phyloP scores from a whole-genome alignment of 53 echinoderm and acorn worm species.

The Astropecten irregularis region DNA sequence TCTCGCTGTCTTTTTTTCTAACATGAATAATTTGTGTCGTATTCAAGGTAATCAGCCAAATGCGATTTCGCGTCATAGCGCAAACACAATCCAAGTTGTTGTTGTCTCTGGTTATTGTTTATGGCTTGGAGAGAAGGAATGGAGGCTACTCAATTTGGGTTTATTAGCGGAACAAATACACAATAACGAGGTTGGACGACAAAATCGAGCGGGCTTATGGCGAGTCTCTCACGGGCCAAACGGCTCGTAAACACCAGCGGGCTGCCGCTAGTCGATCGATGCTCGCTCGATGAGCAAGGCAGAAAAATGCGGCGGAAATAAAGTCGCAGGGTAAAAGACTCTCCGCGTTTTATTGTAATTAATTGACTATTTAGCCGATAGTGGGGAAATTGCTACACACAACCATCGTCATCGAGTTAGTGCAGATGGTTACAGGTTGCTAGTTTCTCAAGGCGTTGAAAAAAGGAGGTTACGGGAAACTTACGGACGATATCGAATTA shows the following conservation, averaged over 20 bases:
- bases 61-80: constrained; percentile 15
- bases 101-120: background rate
- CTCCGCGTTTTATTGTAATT: constrained; percentile 51
- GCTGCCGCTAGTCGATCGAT: constrained; percentile 14
- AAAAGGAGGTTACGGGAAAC: background rate
- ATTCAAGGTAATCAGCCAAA: constrained; percentile 51
- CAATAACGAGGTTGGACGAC: constrained; percentile 21
- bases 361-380: constrained; percentile 55
- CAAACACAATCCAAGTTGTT: constrained; percentile 31
- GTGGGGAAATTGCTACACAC: constrained; percentile 54
- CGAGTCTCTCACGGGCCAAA: constrained; percentile 51
- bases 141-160: constrained; percentile 14
- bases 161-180: constrained; percentile 48
- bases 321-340: constrained; percentile 38
- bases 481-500: background rate
- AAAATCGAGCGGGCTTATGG: constrained; percentile 54
- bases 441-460: constrained; percentile 16
- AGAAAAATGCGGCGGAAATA: constrained; percentile 8
- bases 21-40: constrained; percentile 51
- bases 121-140: background rate
- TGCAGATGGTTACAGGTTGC: constrained; percentile 25
- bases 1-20: background rate
- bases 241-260: constrained; percentile 42
- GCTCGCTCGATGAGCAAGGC: constrained; percentile 19
- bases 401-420: background rate